Conservation (phyloP, 2,797 vertebrate genomes). For the Eurystomus glaucurus region DNA sequence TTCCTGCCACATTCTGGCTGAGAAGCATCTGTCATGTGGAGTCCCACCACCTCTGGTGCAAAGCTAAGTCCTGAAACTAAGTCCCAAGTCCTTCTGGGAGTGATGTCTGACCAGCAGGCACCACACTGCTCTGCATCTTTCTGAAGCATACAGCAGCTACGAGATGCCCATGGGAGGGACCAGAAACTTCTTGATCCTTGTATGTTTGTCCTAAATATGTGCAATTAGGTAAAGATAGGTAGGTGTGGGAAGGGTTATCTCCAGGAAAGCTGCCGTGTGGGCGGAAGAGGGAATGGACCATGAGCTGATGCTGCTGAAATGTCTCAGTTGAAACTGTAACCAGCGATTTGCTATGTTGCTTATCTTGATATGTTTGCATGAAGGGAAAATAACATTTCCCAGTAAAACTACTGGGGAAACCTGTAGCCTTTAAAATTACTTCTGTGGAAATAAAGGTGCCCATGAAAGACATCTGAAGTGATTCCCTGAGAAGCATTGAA, state of each 20-base stretch:
- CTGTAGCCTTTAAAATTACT: neutral
- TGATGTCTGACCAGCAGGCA: neutral
- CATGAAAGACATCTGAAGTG: neutral
- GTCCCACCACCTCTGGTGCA: neutral
- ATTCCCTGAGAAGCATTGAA: neutral
- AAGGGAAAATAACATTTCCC: neutral
- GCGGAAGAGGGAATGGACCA: conserved; percentile 24
- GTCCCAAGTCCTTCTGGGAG: neutral
- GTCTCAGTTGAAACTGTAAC: neutral
- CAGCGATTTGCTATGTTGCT: neutral
- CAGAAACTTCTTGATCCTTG: neutral
- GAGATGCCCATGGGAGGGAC: neutral
- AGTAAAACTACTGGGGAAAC: neutral
- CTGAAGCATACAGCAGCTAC: neutral
- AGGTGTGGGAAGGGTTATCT: neutral
- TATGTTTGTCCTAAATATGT: neutral
- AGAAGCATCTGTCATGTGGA: neutral
- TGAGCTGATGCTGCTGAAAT: neutral
- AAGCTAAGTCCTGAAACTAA: neutral
- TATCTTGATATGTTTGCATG: neutral
- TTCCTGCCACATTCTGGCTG: neutral
- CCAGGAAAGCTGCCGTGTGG: neutral
- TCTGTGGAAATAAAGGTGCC: neutral
- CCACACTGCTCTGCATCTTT: neutral
- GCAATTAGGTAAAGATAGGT: neutral